Base-by-base conservation (phyloP, 2,113 vertebrate species). In the Lota lota region DNA sequence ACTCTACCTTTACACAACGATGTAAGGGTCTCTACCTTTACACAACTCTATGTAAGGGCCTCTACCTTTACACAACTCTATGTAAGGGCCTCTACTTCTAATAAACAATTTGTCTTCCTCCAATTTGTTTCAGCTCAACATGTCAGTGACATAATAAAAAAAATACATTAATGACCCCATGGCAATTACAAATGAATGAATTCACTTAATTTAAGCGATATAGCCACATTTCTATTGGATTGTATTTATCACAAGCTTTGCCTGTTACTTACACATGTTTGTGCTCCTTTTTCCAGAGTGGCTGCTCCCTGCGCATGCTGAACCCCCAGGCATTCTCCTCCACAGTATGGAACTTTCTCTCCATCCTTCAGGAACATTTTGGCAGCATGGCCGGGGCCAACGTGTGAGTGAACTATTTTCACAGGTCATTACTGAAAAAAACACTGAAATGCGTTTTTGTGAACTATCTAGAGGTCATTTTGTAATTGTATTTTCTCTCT, bases 331-430 rank as follows among this genome's bases (percentile, higher is more conserved):
- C 93, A 2, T 99, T 98, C 87, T 97, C 95, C 0, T 51, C 79
- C 71, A 89, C 91, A 0, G 88, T 98, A 75, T 99, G 97, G 97
- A 93, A 92, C 3, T 89, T 97, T 62, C 84, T 99, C 68, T 95
- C 96, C 60, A 89, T 95, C 81, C 93, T 99, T 17, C 97, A 99
- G 83, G 97, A 98, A 84, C 90, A 93, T 22, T 98, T 99, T 12
- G 91, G 94, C 74, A 97, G 94, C 85, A 98, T 99, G 97, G 95
- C 86, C 0, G 97, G 97, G 40, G 95, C 96, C 75, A 99, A 99
- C 69, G 73, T 93, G 93, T 94, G 78, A 67, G 92, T 78, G 22
- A 51, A 4, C 20, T 50, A 10, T 6, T 58, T 28, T 8, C 21
- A 10, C 5, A 17, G 16, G 4, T 22, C 12, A 14, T 22, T 8